phyloP scores from a whole-genome alignment of 2,113 vertebrate species.

The Megaceryle torquata region DNA sequence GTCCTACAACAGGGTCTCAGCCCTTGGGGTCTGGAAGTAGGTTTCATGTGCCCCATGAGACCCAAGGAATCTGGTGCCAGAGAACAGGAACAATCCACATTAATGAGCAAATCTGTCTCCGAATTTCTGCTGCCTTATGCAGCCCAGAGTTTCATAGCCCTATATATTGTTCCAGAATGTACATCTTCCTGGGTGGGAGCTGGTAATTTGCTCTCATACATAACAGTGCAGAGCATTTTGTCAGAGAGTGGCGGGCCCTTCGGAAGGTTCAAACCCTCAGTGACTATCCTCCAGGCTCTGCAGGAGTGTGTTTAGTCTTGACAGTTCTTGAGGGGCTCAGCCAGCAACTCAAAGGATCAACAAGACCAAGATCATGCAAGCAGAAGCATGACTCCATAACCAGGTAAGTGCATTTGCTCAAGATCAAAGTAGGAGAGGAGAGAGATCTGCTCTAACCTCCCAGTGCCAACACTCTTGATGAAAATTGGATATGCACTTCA shows the following conservation, averaged over 20 bases:
- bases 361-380: not conserved
- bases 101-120: not conserved
- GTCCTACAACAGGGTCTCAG: not conserved
- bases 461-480: not conserved
- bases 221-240: not conserved
- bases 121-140: not conserved
- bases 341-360: not conserved
- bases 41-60: not conserved
- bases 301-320: not conserved
- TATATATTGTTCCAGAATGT: not conserved
- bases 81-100: not conserved
- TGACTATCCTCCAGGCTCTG: not conserved
- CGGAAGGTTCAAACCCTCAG: not conserved
- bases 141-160: not conserved
- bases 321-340: not conserved
- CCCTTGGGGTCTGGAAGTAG: not conserved
- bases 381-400: not conserved
- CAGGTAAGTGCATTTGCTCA: not conserved
- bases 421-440: not conserved
- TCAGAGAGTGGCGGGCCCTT: not conserved
- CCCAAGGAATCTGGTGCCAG: not conserved
- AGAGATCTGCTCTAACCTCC: not conserved
- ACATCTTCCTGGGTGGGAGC: not conserved
- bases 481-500: not conserved
- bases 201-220: not conserved